Conservation (phyloP, 2,113 vertebrate species). For the Thinocorus orbignyianus region DNA sequence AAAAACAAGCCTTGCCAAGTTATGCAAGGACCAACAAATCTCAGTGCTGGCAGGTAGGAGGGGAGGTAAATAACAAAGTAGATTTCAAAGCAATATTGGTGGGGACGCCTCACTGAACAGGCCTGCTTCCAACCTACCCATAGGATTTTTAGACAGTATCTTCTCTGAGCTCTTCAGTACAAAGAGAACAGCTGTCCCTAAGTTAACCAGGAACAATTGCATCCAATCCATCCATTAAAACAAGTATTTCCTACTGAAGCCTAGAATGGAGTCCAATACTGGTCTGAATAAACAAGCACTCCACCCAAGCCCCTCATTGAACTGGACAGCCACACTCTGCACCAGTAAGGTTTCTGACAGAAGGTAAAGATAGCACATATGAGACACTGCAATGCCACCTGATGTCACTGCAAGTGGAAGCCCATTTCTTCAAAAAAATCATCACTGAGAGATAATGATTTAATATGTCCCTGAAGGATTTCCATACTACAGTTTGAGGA, state of each 20-base stretch:
- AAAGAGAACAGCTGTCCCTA: background rate
- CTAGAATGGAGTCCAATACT: background rate
- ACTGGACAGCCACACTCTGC: background rate
- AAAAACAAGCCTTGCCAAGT: conserved; percentile 35
- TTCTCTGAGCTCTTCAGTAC: background rate
- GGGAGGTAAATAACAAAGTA: conserved; percentile 2
- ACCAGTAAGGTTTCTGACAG: background rate
- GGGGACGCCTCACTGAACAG: background rate
- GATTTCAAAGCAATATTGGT: background rate
- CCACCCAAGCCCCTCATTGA: background rate
- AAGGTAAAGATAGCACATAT: rapidly evolving
- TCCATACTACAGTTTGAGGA: background rate
- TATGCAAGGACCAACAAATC: conserved; percentile 35
- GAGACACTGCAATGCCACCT: background rate
- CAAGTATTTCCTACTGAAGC: background rate
- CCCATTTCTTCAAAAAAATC: rapidly evolving
- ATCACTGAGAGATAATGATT: background rate
- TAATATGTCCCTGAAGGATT: background rate
- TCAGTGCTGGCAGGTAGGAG: background rate
- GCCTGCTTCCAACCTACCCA: background rate
- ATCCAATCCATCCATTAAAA: background rate
- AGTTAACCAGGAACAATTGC: background rate
- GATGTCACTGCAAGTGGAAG: background rate
- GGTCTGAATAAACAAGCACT: background rate
- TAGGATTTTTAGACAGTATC: background rate